These are phyloP conservation scores for Nebria brevicollis DNA, from an alignment of 2,888 invertebrate genomes.

Conservation along the genomic window DNA sequence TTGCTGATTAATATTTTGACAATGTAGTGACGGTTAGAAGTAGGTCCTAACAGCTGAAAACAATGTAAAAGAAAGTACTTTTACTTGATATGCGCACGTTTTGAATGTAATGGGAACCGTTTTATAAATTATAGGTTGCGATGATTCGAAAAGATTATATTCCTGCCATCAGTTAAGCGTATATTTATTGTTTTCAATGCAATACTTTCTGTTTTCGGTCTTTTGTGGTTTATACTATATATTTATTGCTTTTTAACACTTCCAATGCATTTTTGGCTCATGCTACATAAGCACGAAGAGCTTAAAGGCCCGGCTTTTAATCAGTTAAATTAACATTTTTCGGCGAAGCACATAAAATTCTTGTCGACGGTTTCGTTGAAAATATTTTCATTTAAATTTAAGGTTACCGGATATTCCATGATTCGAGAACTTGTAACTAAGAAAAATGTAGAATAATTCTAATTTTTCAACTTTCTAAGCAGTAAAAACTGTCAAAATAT, in stretches of 20 bases:
- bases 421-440: too few species aligned
- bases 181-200: not conserved
- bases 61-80: not conserved
- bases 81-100: not conserved
- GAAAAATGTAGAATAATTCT: too few species aligned
- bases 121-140: not conserved
- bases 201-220: not conserved
- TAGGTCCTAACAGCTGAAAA: not conserved
- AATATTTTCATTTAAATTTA: too few species aligned
- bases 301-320: too few species aligned
- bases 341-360: too few species aligned
- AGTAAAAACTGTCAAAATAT: too few species aligned
- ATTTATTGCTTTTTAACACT: not conserved
- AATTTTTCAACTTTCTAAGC: too few species aligned
- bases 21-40: not conserved
- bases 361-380: too few species aligned
- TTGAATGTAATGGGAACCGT: not conserved
- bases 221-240: not conserved
- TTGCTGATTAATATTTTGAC: not conserved
- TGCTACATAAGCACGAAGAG: too few species aligned
- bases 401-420: too few species aligned
- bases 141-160: not conserved
- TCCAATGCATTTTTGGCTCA: not conserved
- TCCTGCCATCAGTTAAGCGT: not conserved
- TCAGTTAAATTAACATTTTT: too few species aligned